Evolutionary conservation across 2,113 vertebrate genomes (phyloP).

Genomic region (Heteronetta atricapilla): DNA sequence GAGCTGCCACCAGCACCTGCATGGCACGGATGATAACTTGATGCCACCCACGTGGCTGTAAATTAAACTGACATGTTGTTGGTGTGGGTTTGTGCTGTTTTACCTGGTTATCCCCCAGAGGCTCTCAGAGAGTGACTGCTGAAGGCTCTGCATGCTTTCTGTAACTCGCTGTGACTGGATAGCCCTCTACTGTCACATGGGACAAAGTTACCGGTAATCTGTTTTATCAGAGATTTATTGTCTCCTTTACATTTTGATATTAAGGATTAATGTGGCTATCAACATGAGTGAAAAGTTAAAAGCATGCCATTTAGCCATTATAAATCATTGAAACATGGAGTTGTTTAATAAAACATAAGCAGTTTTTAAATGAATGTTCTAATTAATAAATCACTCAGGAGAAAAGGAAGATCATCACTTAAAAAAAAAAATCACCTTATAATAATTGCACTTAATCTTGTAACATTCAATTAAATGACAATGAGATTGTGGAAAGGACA

Average conservation of each 20-base stretch:
- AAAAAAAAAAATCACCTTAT: neutral
- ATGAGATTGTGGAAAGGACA: neutral
- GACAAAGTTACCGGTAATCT: neutral
- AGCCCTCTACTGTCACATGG: neutral
- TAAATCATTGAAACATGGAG: conserved; percentile 44
- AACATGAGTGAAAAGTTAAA: neutral
- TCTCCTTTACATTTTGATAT: neutral
- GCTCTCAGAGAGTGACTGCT: neutral
- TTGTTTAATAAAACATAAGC: conserved; percentile 46
- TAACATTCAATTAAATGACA: neutral
- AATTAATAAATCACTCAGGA: conserved; percentile 47
- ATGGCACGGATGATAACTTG: accelerated
- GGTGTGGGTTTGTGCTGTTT: neutral
- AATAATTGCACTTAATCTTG: conserved; percentile 46
- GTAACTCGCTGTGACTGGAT: accelerated
- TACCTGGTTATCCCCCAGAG: neutral
- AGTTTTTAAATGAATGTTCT: conserved; percentile 50
- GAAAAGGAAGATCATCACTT: conserved; percentile 36
- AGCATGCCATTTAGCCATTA: conserved; percentile 48
- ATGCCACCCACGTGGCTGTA: neutral
- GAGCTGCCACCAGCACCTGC: accelerated
- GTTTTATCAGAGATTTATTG: neutral
- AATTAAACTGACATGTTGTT: neutral
- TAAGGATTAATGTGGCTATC: conserved; percentile 32
- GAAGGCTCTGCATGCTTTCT: accelerated